Base-by-base conservation (phyloP, 53 echinoderm and acorn worm species). In the Antedon mediterranea region DNA sequence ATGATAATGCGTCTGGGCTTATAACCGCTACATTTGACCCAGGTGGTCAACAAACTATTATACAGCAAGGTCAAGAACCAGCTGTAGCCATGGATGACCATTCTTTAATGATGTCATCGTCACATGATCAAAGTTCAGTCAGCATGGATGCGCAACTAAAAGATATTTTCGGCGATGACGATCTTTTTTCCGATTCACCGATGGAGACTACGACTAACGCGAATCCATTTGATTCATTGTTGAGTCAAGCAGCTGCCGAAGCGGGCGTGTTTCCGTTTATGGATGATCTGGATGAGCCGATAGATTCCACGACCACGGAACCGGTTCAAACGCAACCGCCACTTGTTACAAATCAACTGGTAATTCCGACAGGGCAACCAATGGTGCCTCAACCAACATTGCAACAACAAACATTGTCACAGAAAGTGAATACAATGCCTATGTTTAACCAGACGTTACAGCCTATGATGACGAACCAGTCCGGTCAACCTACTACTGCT, bases 401-500 rank as follows among this genome's bases (percentile, higher is more conserved):
- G 37, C 37, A 37, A 37, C 57, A 57, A 57, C 26, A 7, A 18
- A 57, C 57, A 57, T 11, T 57, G 57, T 26, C 57, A 23, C 57
- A 57, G 57, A 57, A 57, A 23, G 57, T 18, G 2, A 57, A 57
- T 20, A 57, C 57, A 18, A 57, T 57, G 57, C 57, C 57, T 3
- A 26, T 57, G 14, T 57, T 57, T 26, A 57, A 57, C 57, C 57
- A 57, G 57, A 57, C 57, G 3, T 57, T 57, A 33, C 76, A 76
- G 34, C 76, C 34, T 32, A 76, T 76, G 76, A 32, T 32, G 8
- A 6, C 5, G 11, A 31, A 34, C 11, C 31, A 31, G 34, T 15
- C 34, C 6, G 20, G 34, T 23, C 76, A 33, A 28, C 15, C 84
- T 3, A 84, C 78, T 30, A 79, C 79, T 3, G 43, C 74, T 74